Base-by-base conservation (phyloP, 2,888 invertebrate genomes). In the Heliconius aoede region DNA sequence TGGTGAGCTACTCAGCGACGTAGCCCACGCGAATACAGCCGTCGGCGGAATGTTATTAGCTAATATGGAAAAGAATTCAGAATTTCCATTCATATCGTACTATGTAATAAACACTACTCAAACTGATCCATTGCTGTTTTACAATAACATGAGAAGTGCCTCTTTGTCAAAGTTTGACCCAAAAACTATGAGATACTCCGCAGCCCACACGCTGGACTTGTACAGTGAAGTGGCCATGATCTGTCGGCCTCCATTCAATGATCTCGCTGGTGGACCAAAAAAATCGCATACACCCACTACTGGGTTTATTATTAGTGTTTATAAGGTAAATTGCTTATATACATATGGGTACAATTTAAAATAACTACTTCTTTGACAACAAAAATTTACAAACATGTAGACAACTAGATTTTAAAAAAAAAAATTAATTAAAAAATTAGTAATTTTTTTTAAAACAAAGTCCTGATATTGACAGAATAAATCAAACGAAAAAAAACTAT, bases 161-260 rank as follows among this genome's bases (percentile, higher is more conserved):
- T 97, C 98, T 79, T 91, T 98, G 88, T 96, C 96, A 83, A 98
- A 97, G 91, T 98, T 98, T 88, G 98, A 98, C 88, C 98, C 98
- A 28, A 96, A 97, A 85, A 90, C 92, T 26, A 93, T 90, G 73
- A 96, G 97, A 84, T 98, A 98, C 91, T 97, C 98, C 76, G 98
- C 98, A 71, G 97, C 97, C 80, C 98, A 98, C 87, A 98, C 98
- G 0, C 90, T 98, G 86, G 98, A 98, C 87, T 91, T 98, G 83
- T 98, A 98, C 87, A 97, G 97, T 85, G 98, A 98, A 91, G 98
- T 98, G 77, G 98, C 98, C 9, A 97, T 98, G 88, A 98, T 98
- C 83, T 98, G 98, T 82, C 93, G 98, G 81, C 98, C 98, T 64
- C 98, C 98, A 0, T 95, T 98, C 82, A 97, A 96, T 84, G 97